Base-by-base conservation (phyloP, 2,113 vertebrate genomes). In the Mohoua ochrocephala region DNA sequence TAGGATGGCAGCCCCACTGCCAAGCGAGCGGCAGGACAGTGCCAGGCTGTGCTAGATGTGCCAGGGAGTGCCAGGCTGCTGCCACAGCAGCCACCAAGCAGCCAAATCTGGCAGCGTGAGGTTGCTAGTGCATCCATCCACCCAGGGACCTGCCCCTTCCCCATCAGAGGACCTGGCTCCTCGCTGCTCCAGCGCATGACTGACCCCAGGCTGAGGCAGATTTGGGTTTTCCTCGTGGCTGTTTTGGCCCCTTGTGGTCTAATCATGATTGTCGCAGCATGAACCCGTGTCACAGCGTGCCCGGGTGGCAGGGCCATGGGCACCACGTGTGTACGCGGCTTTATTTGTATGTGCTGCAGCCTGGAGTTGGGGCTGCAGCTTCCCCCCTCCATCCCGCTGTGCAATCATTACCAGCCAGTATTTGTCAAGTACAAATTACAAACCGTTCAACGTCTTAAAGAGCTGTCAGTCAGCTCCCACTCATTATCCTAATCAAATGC, bases 401-500 rank as follows among this genome's bases (percentile, higher is more conserved):
- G 96, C 93, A 93, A 93, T 97, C 94, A 97, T 68, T 90, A 52
- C 89, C 50, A 68, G 84, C 7, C 61, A 95, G 52, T 95, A 89
- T 93, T 93, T 93, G 84, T 92, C 90, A 64, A 95, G 94, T 88
- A 85, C 86, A 87, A 96, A 97, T 97, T 95, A 92, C 94, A 95
- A 96, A 77, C 86, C 88, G 84, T 94, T 94, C 95, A 89, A 10
- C 79, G 50, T 67, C 78, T 79, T 91, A 52, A 85, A 95, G 91
- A 79, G 90, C 95, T 96, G 96, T 93, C 97, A 97, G 28, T 97
- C 96, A 96, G 94, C 73, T 17, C 33, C 87, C 53, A 74, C 90
- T 96, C 85, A 65, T 96, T 96, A 95, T 92, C 91, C 94, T 95
- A 93, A 97, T 97, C 93, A 97, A 94, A 95, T 28, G 64, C 90